Evolutionary conservation across 2,113 vertebrate species (phyloP).

Genomic region (Polypterus senegalus): DNA sequence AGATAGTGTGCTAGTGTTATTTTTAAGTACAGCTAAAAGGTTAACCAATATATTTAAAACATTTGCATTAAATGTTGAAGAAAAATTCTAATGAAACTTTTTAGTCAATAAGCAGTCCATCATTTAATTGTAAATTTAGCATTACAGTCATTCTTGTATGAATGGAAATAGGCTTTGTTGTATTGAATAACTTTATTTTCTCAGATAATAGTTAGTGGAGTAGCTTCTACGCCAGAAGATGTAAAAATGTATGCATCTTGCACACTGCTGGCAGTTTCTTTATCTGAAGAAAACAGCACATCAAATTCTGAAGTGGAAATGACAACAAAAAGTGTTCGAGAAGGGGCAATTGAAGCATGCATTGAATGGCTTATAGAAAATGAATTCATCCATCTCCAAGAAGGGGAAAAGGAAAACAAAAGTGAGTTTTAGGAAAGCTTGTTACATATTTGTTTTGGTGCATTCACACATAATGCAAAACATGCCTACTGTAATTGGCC

Average conservation of each 20-base stretch:
- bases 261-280: conserved; percentile 72
- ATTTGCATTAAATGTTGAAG: too few relatives aligned
- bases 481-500: background rate
- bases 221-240: conserved; percentile 74
- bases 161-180: too few relatives aligned
- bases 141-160: too few relatives aligned
- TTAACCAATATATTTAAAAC: too few relatives aligned
- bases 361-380: conserved; percentile 85
- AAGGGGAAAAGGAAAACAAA: conserved; percentile 41
- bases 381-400: conserved; percentile 76
- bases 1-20: too few relatives aligned
- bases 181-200: conserved; percentile 14
- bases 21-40: too few relatives aligned
- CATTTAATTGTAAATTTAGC: too few relatives aligned
- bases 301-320: conserved; percentile 6
- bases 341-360: conserved; percentile 67
- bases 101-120: too few relatives aligned
- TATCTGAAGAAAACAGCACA: conserved; percentile 23
- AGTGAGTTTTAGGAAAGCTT: conserved; percentile 31
- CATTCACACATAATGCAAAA: background rate
- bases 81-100: too few relatives aligned
- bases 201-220: conserved; percentile 82
- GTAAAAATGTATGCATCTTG: conserved; percentile 75
- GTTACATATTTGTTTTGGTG: background rate
- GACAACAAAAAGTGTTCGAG: conserved; percentile 26